Evolutionary conservation across 2,113 vertebrate species (phyloP), one percentile per base, ranked within the genome.

Genomic region (Phrynosoma blainvillii): DNA sequence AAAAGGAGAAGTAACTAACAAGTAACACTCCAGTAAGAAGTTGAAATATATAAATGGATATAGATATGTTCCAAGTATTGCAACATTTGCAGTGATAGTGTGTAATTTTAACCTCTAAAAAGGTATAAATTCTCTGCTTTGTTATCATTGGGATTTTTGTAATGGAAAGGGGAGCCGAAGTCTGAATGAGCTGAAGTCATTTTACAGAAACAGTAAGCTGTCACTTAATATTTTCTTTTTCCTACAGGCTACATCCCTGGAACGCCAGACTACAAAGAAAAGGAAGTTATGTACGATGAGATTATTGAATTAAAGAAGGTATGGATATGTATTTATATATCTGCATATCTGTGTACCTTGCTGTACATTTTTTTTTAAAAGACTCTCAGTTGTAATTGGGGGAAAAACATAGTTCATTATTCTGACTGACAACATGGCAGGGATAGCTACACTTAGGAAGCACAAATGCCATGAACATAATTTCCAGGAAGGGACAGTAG

Each of bases 261-360:
- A 80, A 98, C 96, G 52, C 94, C 96, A 0, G 94, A 97, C 93
- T 97, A 95, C 96, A 97, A 97, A 94, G 98, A 98, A 65, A 99
- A 98, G 84, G 98, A 99, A 92, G 98, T 98, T 84, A 99, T 99
- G 98, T 98, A 99, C 20, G 97, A 98, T 74, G 98, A 99, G 95
- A 99, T 99, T 71, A 96, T 98, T 56, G 97, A 97, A 84, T 93
- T 99, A 77, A 99, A 99, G 93, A 99, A 99, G 98, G 98, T 99
- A 96, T 82, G n/a, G 1, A 59, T 32, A 81, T 14, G 20, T 0
- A 1, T 16, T n/a, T 11, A 2, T 6, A 5, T 25, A 9, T 40
- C 84, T 21, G 0, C 14, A 25, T 1, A 5, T 85, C 27, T 25
- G 3, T 75, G 36, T 5, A 13, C 7, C 18, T 6, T 52, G 27